Percentiles rank a stretch among this genome's conserved stretches.
These are phyloP conservation scores for Pristionchus japonicus DNA, from an alignment of 2,888 invertebrate species.

Conservation along the genomic window DNA sequence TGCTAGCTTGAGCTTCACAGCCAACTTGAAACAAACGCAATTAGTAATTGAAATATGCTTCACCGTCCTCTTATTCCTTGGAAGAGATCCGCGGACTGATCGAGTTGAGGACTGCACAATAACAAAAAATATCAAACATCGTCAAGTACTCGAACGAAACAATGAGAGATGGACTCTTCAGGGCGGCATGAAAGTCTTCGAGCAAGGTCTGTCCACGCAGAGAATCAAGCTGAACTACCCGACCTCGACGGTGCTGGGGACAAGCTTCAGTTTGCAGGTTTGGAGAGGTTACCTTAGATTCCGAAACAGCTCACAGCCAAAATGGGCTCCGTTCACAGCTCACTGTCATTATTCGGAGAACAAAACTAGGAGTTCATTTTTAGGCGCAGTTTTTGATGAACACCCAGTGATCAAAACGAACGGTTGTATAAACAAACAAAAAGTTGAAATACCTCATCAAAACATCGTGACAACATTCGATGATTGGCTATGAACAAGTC, in stretches of 20 bases:
- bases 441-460: background rate
- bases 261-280: constrained; percentile 63
- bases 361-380: background rate
- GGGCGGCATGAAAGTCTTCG: constrained; percentile 43
- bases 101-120: too few relatives aligned
- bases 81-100: background rate
- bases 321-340: too few relatives aligned
- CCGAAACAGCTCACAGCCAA: too few relatives aligned
- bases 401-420: background rate
- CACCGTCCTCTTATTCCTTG: background rate
- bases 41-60: background rate
- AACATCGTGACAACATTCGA: background rate
- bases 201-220: background rate
- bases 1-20: too few relatives aligned
- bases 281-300: too few relatives aligned
- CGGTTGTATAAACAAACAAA: background rate
- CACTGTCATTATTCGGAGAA: too few relatives aligned
- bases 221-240: constrained; percentile 69
- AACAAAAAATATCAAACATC: too few relatives aligned
- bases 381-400: background rate
- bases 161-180: too few relatives aligned
- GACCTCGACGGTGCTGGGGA: constrained; percentile 65
- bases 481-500: background rate
- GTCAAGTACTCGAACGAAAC: too few relatives aligned
- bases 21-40: too few relatives aligned